These are phyloP conservation scores for Patella caerulea DNA, from an alignment of 2,888 invertebrate genomes.

Conservation along the genomic window DNA sequence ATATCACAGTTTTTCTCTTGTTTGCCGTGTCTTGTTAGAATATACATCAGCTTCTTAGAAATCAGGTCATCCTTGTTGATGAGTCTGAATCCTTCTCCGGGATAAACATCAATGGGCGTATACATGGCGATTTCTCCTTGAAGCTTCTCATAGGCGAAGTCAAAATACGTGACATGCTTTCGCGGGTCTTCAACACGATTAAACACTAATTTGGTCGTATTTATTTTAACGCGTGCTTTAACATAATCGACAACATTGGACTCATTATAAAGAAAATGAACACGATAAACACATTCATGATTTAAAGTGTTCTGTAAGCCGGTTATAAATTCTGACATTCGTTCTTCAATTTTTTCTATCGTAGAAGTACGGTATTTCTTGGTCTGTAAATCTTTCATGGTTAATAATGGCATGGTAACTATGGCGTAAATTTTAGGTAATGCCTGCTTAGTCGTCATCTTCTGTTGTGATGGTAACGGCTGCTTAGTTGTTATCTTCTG, in stretches of 20 bases:
- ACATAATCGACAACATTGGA: not conserved
- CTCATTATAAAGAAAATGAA: conserved; percentile 19
- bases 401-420: too few species aligned
- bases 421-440: too few species aligned
- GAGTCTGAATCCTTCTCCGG: conserved; percentile 16
- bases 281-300: conserved; percentile 11
- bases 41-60: conserved; percentile 17
- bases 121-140: conserved; percentile 17
- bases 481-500: too few species aligned
- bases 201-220: too few species aligned
- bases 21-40: conserved; percentile 19
- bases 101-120: conserved; percentile 18
- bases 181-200: too few species aligned
- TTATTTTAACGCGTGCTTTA: not conserved
- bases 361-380: too few species aligned
- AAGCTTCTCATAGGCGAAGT: conserved; percentile 15
- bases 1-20: conserved; percentile 20
- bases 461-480: too few species aligned
- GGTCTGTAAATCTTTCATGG: too few species aligned
- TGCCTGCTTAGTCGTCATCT: too few species aligned
- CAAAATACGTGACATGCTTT: not conserved
- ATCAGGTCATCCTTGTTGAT: not conserved
- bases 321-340: conserved; percentile 18
- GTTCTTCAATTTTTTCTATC: not conserved
- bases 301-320: conserved; percentile 12